Conservation (phyloP, 2,888 invertebrate genomes). For the Chrysotoxum bicinctum region DNA sequence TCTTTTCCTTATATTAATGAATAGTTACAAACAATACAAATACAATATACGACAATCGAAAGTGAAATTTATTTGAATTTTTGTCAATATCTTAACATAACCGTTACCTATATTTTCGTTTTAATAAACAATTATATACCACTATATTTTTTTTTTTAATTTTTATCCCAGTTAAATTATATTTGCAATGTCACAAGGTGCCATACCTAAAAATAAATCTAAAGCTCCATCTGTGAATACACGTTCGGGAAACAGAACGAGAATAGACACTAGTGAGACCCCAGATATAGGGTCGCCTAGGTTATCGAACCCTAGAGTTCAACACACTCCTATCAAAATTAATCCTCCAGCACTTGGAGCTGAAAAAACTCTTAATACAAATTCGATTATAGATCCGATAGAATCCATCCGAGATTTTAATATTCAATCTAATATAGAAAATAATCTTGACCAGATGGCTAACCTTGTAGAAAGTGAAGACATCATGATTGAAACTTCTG, state of each 20-base stretch:
- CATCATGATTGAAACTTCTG: accelerated
- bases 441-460: neutral
- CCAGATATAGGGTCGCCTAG: neutral
- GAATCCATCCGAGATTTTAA: neutral
- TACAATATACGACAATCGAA: too few species aligned
- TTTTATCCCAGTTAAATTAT: neutral
- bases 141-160: neutral
- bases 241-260: neutral
- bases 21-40: neutral
- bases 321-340: neutral
- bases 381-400: neutral
- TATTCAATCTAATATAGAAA: neutral
- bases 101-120: too few species aligned
- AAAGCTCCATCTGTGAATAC: neutral
- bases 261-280: neutral
- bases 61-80: neutral
- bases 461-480: neutral
- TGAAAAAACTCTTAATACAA: neutral
- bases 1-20: neutral
- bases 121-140: too few species aligned
- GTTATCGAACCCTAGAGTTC: neutral
- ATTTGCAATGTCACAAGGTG: neutral
- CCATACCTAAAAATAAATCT: neutral
- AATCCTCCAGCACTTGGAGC: too few species aligned
- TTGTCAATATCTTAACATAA: too few species aligned